These are phyloP conservation scores for Oscheius sp. DNA, from an alignment of 2,888 invertebrate genomes.

Conservation along the genomic window DNA sequence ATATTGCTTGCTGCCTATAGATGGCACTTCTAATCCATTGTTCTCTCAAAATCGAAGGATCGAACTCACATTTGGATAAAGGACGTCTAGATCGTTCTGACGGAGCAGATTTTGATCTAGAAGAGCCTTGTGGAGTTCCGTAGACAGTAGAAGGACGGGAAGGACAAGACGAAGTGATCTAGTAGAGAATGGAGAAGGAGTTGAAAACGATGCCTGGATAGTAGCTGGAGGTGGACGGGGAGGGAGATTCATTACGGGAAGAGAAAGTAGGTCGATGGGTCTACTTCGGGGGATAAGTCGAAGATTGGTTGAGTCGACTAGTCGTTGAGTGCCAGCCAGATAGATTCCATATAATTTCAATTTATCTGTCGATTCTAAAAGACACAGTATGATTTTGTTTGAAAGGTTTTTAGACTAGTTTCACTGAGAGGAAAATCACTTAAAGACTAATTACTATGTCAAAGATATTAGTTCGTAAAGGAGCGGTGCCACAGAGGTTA, in stretches of 20 bases:
- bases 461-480: no score
- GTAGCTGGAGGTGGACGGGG: slow-evolving; percentile 12
- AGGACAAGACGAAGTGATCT: neutral
- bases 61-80: slow-evolving; percentile 15
- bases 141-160: slow-evolving; percentile 2
- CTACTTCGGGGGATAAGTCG: slow-evolving; percentile 4
- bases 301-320: neutral
- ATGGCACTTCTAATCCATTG: slow-evolving; percentile 13
- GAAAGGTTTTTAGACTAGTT: no score
- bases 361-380: no score
- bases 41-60: slow-evolving; percentile 8
- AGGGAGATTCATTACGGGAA: slow-evolving; percentile 16
- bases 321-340: no score
- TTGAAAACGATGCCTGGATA: neutral
- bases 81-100: neutral
- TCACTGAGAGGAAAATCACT: no score
- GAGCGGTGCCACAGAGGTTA: no score
- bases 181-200: neutral
- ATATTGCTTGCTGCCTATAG: slow-evolving; percentile 1
- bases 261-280: neutral
- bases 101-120: slow-evolving; percentile 11
- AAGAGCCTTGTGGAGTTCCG: slow-evolving; percentile 6
- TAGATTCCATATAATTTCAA: no score
- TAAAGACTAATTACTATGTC: no score
- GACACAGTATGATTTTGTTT: no score